Evolutionary conservation across 2,888 invertebrate genomes (phyloP).

Genomic region (Clunio marinus): DNA sequence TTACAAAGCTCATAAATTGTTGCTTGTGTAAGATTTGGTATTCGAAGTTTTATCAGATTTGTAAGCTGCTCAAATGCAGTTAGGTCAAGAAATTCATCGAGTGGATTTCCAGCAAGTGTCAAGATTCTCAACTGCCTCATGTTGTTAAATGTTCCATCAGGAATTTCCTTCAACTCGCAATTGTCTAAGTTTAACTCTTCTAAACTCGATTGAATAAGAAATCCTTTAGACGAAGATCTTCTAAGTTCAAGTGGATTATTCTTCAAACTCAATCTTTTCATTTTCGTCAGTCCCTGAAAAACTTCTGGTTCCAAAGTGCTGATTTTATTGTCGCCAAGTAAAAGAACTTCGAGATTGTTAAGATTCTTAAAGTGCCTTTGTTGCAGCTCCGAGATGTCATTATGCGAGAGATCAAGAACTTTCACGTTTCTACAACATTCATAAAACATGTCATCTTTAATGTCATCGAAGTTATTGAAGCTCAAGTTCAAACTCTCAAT

Average conservation of each 20-base stretch:
- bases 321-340: background rate
- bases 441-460: background rate
- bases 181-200: constrained; percentile 48
- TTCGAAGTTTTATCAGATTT: constrained; percentile 48
- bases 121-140: constrained; percentile 47
- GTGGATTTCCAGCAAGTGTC: constrained; percentile 49
- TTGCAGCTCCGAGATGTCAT: background rate
- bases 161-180: constrained; percentile 48
- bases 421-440: background rate
- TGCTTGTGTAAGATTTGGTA: constrained; percentile 47
- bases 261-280: constrained; percentile 46
- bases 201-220: constrained; percentile 48
- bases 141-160: constrained; percentile 48
- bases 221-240: constrained; percentile 42
- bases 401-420: constrained; percentile 24
- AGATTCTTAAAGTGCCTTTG: background rate
- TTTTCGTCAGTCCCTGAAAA: background rate
- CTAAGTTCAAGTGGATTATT: constrained; percentile 47
- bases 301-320: background rate
- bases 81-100: constrained; percentile 50
- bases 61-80: constrained; percentile 48
- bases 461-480: background rate
- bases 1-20: constrained; percentile 48
- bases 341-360: background rate
- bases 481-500: constrained; percentile 7